Evolutionary conservation across 2,797 vertebrate species (phyloP), one percentile per base, ranked within the genome.

Genomic region (Hypotaenidia philippensis): DNA sequence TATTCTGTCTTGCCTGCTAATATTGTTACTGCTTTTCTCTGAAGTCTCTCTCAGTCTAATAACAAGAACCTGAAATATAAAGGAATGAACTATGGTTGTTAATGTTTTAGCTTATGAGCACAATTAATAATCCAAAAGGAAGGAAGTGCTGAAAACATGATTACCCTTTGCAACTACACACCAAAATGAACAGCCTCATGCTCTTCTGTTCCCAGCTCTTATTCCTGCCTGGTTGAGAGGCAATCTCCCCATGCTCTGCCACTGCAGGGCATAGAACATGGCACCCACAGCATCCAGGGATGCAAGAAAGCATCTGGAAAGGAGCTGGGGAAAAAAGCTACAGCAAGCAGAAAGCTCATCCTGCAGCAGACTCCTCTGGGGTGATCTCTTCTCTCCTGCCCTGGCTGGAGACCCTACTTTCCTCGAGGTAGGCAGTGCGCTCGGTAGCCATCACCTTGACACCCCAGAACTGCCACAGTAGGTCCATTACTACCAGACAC

Each of bases 1-100:
- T 86, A 92, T 92, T 96, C 90, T 29, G 50, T 93, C 92, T 93
- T 94, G 84, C 84, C 88, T 93, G 44, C 93, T 89, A 86, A 95
- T 93, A 93, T 69, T 95, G 84, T 94, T 70, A 19, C 74, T 7
- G 13, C 52, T 61, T 71, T 92, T 88, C 94, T 96, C 77, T 38
- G 56, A 95, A 95, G 77, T 53, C 87, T 93, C 80, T 60, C 72
- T 40, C 72, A 83, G 79, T 34, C 45, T 94, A 87, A 83, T 79
- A 83, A 77, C 60, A 86, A 89, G 75, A 94, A 63, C 69, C 60
- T 87, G 76, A 95, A 93, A 80, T 69, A 87, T 56, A 88, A 93
- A 96, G 89, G 91, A 65, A 82, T 14, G 18, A 95, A 50, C 60
- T 44, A 21, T 5, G 22, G 44, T 80, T 74, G 84, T 85, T 89